Base-by-base conservation (phyloP, 1,140 invertebrate genomes). In the Rhizoglyphus robini region DNA sequence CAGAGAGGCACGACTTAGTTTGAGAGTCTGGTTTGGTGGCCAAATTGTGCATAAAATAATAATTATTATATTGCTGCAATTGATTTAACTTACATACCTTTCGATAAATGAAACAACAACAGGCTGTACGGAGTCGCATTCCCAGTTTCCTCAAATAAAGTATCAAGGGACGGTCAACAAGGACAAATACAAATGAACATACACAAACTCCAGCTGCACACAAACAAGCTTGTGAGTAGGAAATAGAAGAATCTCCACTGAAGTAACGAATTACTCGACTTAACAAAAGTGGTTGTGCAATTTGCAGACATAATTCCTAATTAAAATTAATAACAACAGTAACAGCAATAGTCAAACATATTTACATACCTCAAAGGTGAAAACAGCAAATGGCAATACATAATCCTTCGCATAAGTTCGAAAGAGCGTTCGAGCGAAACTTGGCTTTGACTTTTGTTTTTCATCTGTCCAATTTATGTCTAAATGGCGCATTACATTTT, bases 121-220 rank as follows among this genome's bases (percentile, higher is more conserved):
- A 76, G 0, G 80, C 79, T 4, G 82, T 72, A 63, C 81, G 72
- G 36, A 83, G 72, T 67, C 76, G 70, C 80, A 82, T 82, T 32
- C 71, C 71, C 23, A 76, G 18, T 27, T 32, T 15, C 18, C 18
- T 29, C 15, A 27, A 3, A 2, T 49, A 29, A 11, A 59, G 27
- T 11, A 64, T 18, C n/a, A 54, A 31, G 25, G 63, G 49, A 57
- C 94, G 88, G 70, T 84, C 81, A 2, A 85, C 76, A 32, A 89
- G 75, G 13, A 85, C 82, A 68, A 85, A 83, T 48, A 88, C 68
- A 0, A 85, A 78, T 3, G 70, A 65, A 11, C 69, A 38, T 2
- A 72, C 59, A 31, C 69, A 72, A 4, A 72, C 69, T 13, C 62
- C 36, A 13, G 60, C 65, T 11, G 66, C 69, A 29, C 32, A 59